These are phyloP conservation scores for Lycaon pictus DNA, from an alignment of 2,113 vertebrate species.

Conservation along the genomic window DNA sequence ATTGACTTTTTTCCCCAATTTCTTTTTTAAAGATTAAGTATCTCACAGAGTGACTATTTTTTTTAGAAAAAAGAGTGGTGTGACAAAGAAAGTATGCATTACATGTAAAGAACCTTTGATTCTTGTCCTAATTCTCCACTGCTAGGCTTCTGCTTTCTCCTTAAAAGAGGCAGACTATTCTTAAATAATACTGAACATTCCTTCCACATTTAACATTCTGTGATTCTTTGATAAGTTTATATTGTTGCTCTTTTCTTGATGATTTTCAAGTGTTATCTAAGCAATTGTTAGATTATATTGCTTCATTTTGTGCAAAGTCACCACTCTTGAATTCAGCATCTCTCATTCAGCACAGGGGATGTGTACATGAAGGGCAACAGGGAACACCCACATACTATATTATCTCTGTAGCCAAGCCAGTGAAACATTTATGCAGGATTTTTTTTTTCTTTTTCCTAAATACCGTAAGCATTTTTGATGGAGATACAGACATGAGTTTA, in stretches of 20 bases:
- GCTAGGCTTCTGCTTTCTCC: not conserved
- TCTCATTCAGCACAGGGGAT: not conserved
- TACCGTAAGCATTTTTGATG: not conserved
- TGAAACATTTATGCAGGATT: not conserved
- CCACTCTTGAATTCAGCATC: not conserved
- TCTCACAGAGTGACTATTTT: not conserved
- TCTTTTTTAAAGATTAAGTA: constrained; percentile 5
- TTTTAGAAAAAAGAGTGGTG: not conserved
- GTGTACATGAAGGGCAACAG: not conserved
- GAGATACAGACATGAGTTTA: not conserved
- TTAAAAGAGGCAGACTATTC: not conserved
- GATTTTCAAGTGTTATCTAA: not conserved
- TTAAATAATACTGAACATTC: not conserved
- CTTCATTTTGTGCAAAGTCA: not conserved
- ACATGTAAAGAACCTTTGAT: not conserved
- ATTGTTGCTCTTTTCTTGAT: not conserved
- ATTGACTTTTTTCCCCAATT: not conserved
- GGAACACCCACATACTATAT: not conserved
- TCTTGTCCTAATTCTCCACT: not conserved
- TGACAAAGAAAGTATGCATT: not conserved
- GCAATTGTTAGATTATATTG: not conserved
- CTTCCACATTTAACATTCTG: not conserved
- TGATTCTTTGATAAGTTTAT: not conserved
- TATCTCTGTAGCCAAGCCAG: not conserved
- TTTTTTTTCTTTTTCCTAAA: not conserved